Percentiles rank a stretch among this genome's conserved stretches.
Conservation (phyloP, 2,797 vertebrate genomes). For the Pterois miles region DNA sequence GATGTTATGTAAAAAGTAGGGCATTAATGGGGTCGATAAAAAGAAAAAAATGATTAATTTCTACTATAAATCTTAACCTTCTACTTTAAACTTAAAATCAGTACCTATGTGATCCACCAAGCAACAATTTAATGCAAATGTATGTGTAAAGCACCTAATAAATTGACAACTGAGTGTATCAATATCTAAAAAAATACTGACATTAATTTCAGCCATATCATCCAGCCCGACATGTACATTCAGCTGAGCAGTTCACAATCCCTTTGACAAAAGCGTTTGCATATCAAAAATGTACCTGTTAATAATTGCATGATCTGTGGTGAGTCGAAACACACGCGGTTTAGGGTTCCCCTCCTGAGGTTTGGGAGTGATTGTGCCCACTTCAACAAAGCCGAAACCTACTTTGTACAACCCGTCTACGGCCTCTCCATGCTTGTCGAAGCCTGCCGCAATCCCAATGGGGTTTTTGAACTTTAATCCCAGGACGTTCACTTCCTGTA, state of each 20-base stretch:
- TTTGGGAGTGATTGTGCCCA: constrained; percentile 93
- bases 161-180: background rate
- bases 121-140: background rate
- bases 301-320: constrained; percentile 88
- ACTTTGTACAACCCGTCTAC: constrained; percentile 92
- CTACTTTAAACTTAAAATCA: background rate
- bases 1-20: background rate
- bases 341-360: constrained; percentile 94
- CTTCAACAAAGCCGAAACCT: constrained; percentile 97
- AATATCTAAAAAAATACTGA: background rate
- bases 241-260: background rate
- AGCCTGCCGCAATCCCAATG: constrained; percentile 94
- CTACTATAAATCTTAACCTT: background rate
- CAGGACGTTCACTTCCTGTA: constrained; percentile 88
- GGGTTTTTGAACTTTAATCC: constrained; percentile 93
- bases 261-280: background rate
- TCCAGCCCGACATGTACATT: background rate
- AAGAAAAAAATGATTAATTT: background rate
- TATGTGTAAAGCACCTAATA: background rate
- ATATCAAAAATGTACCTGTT: constrained; percentile 86
- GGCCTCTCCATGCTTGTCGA: constrained; percentile 95
- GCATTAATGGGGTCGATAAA: background rate
- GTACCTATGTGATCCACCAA: background rate
- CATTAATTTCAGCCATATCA: background rate
- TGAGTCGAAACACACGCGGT: constrained; percentile 93